A percentile compares a stretch with the other conserved stretches of the same genome.
These are phyloP conservation scores for Cataglyphis albicans DNA, from an alignment of 2,888 invertebrate species.

Conservation along the genomic window DNA sequence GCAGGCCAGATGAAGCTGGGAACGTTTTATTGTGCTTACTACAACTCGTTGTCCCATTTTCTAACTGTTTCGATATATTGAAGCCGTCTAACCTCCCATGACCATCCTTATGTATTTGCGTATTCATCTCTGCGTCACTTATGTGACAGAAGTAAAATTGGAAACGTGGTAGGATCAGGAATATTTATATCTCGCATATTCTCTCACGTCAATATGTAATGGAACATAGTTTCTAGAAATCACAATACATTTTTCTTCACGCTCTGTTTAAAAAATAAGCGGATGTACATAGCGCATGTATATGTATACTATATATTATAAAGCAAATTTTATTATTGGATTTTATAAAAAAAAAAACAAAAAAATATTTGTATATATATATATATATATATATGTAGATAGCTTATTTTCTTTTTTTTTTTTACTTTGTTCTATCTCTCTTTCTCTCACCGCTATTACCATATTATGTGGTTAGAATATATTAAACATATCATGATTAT, in stretches of 20 bases:
- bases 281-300: neutral
- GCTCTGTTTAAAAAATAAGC: conserved; percentile 6
- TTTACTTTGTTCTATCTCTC: neutral
- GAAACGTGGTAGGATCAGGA: conserved; percentile 31
- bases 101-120: conserved; percentile 35
- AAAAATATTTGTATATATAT: neutral
- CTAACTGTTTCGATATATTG: conserved; percentile 28
- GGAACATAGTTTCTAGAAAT: conserved; percentile 15
- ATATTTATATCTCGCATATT: conserved; percentile 46
- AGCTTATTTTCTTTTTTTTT: neutral
- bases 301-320: neutral
- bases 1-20: conserved; percentile 28
- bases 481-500: conserved; percentile 7
- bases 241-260: conserved; percentile 18
- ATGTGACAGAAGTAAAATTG: conserved; percentile 53
- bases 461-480: conserved; percentile 19
- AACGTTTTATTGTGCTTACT: conserved; percentile 42
- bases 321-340: neutral
- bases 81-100: neutral
- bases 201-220: conserved; percentile 19
- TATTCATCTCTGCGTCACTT: conserved; percentile 45
- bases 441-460: conserved; percentile 3
- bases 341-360: neutral
- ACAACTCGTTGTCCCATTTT: conserved; percentile 26
- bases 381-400: neutral